Percentiles rank a stretch among this genome's conserved stretches.
These are phyloP conservation scores for Bagarius yarrelli DNA, from an alignment of 2,113 vertebrate species.

Conservation along the genomic window DNA sequence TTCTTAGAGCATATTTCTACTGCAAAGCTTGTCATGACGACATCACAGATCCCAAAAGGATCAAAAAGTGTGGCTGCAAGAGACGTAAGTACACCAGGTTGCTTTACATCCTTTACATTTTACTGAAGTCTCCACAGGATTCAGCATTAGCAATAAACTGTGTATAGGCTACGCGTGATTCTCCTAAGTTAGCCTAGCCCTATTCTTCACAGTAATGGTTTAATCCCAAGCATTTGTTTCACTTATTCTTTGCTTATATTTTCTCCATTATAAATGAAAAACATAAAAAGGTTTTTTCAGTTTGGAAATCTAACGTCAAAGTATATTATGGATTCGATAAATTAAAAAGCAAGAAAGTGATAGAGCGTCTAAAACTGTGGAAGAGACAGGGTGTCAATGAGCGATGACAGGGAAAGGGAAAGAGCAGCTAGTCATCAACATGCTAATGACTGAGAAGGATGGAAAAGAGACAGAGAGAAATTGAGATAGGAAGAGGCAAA, in stretches of 20 bases:
- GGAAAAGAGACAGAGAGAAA: conserved; percentile 45
- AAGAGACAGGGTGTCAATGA: conserved; percentile 20
- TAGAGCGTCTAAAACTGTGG: neutral
- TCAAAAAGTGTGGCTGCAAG: conserved; percentile 99
- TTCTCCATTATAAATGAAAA: neutral
- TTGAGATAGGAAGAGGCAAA: conserved; percentile 50
- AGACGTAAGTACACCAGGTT: conserved; percentile 85
- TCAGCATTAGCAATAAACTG: neutral
- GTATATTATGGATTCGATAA: neutral
- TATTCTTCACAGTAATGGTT: neutral
- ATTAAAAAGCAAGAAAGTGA: neutral
- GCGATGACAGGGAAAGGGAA: conserved; percentile 36
- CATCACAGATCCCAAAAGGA: conserved; percentile 98
- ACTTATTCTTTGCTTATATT: neutral
- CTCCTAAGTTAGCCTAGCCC: neutral
- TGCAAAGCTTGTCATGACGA: conserved; percentile 99
- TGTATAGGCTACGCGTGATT: neutral
- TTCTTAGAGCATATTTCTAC: conserved; percentile 97
- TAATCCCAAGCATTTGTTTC: neutral
- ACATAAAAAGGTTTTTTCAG: no score
- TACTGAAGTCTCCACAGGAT: conserved; percentile 36
- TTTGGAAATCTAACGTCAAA: neutral
- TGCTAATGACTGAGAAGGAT: conserved; percentile 44
- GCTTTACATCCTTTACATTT: neutral
- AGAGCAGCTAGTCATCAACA: conserved; percentile 52